Evolutionary conservation across 1,140 invertebrate species (phyloP).

Genomic region (Calliphora vicina): DNA sequence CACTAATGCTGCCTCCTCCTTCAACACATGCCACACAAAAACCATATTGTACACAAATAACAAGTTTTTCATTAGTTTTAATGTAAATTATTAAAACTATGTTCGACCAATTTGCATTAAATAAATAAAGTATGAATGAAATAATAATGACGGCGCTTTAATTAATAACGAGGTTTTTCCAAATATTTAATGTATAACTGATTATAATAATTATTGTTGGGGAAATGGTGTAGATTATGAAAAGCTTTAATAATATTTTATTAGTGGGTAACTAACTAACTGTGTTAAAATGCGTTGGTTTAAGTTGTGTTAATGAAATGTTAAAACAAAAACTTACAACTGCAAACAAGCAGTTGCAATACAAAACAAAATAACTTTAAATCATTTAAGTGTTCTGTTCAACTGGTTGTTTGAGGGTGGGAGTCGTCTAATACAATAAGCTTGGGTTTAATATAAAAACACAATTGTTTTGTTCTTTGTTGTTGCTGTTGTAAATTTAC

Average conservation of each 20-base stretch:
- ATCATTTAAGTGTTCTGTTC: not conserved
- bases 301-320: not conserved
- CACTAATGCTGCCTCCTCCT: not conserved
- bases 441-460: not conserved
- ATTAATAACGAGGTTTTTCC: not conserved
- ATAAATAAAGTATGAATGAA: not conserved
- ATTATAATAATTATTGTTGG: not conserved
- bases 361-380: not conserved
- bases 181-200: too few species aligned
- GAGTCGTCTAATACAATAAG: not conserved
- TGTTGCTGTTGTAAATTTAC: not conserved
- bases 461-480: not conserved
- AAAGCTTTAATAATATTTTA: not conserved
- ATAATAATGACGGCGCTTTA: not conserved
- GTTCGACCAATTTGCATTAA: not conserved
- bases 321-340: not conserved
- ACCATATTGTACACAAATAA: not conserved
- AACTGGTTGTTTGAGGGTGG: not conserved
- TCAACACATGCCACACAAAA: too few species aligned
- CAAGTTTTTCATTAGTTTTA: not conserved
- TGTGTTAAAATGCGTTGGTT: not conserved
- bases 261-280: not conserved
- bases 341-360: not conserved
- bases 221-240: not conserved
- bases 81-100: not conserved